Base-by-base conservation (phyloP, 53 echinoderm and acorn worm species). In the Henricia sp. region DNA sequence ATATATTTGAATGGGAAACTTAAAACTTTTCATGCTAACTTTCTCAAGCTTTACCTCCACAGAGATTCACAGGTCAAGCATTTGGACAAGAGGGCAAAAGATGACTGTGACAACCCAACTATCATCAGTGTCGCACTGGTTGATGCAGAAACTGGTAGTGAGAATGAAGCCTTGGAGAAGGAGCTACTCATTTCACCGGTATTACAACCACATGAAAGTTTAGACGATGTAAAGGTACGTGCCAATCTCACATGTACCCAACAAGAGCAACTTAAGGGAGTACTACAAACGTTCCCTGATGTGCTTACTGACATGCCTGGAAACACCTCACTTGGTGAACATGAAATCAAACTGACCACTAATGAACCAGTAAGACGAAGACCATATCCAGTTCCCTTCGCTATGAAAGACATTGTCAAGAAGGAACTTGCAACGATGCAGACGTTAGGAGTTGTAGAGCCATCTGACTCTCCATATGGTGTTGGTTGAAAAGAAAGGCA, bases 11-110 rank as follows among this genome's bases (percentile, higher is more conserved):
- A 74, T 34, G 48, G 63, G 3, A 65, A 21, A 25, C 23, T 52
- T 1, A 88, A 60, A 43, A 82, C 83, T 16, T 88, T 83, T 35
- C 88, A 88, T 63, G 83, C 88, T 25, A 88, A 88, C 26, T 66
- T 88, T n/a, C 65, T 83, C n/a, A 89, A 67, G 50, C 16, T 33
- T 32, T 83, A 89, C 21, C 19, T 75, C 20, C 76, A 56, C 51
- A 33, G 76, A 23, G 56, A 53, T 54, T 2, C 33, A 40, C 37
- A 19, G 13, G 33, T 16, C 5, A 42, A 5, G 1, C 25, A 43
- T 2, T 2, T 25, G 27, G 23, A 38, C 4, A 37, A 12, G 33
- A 2, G 6, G 4, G 12, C 1, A 44, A 28, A 4, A 2, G n/a
- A 8, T 59, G 30, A 2, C 4, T 56, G 37, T 30, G 17, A 17